A percentile compares a stretch with the other conserved stretches of the same genome.
phyloP scores from a whole-genome alignment of 2,113 vertebrate species.

The Phocoena phocoena region DNA sequence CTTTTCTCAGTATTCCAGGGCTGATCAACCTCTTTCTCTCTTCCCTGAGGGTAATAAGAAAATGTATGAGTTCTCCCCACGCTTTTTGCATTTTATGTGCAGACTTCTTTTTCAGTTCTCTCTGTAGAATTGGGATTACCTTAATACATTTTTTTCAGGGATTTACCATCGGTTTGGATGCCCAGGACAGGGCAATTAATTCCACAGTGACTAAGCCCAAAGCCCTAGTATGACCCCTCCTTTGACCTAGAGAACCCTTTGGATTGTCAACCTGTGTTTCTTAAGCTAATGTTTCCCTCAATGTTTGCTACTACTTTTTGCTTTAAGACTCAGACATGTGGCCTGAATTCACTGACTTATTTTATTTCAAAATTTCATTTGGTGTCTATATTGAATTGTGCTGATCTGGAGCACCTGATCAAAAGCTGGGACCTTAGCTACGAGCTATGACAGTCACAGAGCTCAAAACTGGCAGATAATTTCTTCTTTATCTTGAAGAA shows the following conservation, averaged over 20 bases:
- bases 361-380: conserved; percentile 37
- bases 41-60: not conserved
- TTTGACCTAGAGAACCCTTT: not conserved
- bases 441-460: not conserved
- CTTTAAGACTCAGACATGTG: not conserved
- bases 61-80: not conserved
- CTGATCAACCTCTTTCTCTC: not conserved
- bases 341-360: not conserved
- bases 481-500: conserved; percentile 26
- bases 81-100: not conserved
- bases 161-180: not conserved
- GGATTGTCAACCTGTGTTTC: not conserved
- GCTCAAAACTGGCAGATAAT: not conserved
- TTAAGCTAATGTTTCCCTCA: conserved; percentile 1
- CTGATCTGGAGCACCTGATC: not conserved
- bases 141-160: not conserved
- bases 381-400: not conserved
- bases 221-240: not conserved
- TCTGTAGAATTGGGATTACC: not conserved
- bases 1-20: not conserved
- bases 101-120: not conserved
- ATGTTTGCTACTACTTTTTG: not conserved
- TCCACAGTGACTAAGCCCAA: not conserved
- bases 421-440: conserved; percentile 10
- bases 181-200: not conserved